Percentiles rank a stretch among this genome's conserved stretches.
Evolutionary conservation across 2,888 invertebrate species (phyloP).

Genomic region (Agrotis segetum): DNA sequence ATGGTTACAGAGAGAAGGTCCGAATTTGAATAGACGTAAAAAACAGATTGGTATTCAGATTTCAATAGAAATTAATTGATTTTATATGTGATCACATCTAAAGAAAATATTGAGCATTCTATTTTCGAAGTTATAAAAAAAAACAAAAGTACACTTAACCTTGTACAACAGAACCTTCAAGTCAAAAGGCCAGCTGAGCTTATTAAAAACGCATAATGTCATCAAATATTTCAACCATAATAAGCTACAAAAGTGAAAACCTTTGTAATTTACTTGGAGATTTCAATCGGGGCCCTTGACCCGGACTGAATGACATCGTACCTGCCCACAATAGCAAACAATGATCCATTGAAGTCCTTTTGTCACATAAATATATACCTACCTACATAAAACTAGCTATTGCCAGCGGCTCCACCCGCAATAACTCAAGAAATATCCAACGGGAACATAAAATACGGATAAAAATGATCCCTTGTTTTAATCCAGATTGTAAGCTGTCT

Average conservation of each 20-base stretch:
- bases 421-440: too few species aligned
- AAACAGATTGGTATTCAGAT: too few species aligned
- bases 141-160: background rate
- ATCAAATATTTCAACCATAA: constrained; percentile 37
- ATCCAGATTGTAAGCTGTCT: too few species aligned
- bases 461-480: too few species aligned
- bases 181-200: constrained; percentile 31
- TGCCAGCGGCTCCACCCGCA: too few species aligned
- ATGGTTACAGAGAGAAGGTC: too few species aligned
- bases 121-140: constrained; percentile 10
- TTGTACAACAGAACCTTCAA: constrained; percentile 13
- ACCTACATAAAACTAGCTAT: background rate
- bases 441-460: too few species aligned
- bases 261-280: constrained; percentile 51
- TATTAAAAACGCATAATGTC: constrained; percentile 52
- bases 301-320: constrained; percentile 45
- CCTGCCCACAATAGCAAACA: constrained; percentile 43
- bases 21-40: too few species aligned
- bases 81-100: background rate
- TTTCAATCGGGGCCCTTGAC: constrained; percentile 61
- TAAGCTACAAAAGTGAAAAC: constrained; percentile 23
- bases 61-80: too few species aligned
- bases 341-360: constrained; percentile 25
- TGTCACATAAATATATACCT: constrained; percentile 45
- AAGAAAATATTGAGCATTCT: background rate